phyloP scores from a whole-genome alignment of 2,797 vertebrate genomes.

The Cirrhinus molitorella region DNA sequence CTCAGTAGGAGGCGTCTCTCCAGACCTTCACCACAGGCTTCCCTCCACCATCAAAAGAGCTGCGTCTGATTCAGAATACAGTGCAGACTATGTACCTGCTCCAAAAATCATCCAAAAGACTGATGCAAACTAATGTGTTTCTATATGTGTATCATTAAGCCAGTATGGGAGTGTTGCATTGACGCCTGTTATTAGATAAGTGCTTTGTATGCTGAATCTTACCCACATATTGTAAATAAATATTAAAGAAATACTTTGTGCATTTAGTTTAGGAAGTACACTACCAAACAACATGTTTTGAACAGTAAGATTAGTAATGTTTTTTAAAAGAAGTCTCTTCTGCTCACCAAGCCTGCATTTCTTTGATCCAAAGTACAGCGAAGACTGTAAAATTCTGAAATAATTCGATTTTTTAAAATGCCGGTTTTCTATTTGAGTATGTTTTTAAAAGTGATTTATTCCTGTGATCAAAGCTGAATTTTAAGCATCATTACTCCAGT shows the following conservation, averaged over 20 bases:
- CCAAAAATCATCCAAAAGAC: constrained; percentile 62
- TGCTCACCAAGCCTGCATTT: too few relatives aligned
- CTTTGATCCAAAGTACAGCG: too few relatives aligned
- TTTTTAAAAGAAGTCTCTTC: too few relatives aligned
- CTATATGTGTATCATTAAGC: neutral
- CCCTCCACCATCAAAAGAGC: constrained; percentile 75
- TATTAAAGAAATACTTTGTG: neutral
- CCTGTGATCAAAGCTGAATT: too few relatives aligned
- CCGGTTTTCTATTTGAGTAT: too few relatives aligned
- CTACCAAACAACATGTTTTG: too few relatives aligned
- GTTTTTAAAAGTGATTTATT: too few relatives aligned
- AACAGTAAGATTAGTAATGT: too few relatives aligned
- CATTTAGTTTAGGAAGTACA: neutral
- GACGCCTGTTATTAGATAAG: neutral
- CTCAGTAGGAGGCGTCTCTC: constrained; percentile 48
- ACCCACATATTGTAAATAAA: neutral
- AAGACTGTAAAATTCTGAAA: too few relatives aligned
- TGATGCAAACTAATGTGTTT: constrained; percentile 56
- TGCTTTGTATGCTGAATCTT: neutral
- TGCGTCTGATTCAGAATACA: constrained; percentile 62
- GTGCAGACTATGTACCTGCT: constrained; percentile 72
- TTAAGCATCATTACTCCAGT: too few relatives aligned
- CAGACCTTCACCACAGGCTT: constrained; percentile 49
- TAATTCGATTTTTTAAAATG: too few relatives aligned
- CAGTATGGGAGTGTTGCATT: neutral